phyloP scores from a whole-genome alignment of 2,888 invertebrate genomes.

The Leptinotarsa tumamoca region DNA sequence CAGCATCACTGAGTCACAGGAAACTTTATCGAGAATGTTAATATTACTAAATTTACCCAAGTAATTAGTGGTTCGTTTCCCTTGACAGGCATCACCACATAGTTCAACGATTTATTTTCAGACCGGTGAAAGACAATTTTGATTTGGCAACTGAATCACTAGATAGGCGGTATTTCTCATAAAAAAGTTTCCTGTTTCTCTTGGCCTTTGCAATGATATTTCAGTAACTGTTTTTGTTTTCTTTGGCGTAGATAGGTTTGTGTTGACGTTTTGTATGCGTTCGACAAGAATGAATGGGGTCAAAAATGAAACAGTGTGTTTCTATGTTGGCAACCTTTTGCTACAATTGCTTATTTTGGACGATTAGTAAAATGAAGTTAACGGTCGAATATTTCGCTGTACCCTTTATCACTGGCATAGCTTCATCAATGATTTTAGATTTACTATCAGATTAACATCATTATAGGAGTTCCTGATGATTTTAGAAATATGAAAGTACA shows the following conservation, averaged over 20 bases:
- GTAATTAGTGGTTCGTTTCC: constrained; percentile 60
- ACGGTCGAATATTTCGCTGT: too few species aligned
- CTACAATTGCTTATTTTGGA: too few species aligned
- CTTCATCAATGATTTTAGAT: too few species aligned
- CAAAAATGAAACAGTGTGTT: not conserved
- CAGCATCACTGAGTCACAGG: not conserved
- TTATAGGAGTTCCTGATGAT: too few species aligned
- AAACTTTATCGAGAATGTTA: constrained; percentile 53
- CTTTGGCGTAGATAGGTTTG: not conserved
- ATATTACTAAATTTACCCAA: constrained; percentile 50
- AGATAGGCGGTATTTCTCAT: constrained; percentile 28
- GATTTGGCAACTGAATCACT: constrained; percentile 58
- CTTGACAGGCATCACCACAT: constrained; percentile 59
- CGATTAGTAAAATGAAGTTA: too few species aligned
- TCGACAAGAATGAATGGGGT: not conserved
- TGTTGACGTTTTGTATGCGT: not conserved
- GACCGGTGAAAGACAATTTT: constrained; percentile 60
- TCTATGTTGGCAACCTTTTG: too few species aligned
- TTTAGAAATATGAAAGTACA: too few species aligned
- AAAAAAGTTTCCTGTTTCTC: not conserved
- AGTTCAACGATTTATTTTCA: constrained; percentile 60
- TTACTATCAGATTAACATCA: too few species aligned
- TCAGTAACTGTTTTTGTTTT: not conserved
- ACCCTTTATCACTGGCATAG: too few species aligned
- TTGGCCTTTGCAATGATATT: not conserved